Conservation (phyloP, 2,888 invertebrate genomes). For the Dicranocentrus wangi region DNA sequence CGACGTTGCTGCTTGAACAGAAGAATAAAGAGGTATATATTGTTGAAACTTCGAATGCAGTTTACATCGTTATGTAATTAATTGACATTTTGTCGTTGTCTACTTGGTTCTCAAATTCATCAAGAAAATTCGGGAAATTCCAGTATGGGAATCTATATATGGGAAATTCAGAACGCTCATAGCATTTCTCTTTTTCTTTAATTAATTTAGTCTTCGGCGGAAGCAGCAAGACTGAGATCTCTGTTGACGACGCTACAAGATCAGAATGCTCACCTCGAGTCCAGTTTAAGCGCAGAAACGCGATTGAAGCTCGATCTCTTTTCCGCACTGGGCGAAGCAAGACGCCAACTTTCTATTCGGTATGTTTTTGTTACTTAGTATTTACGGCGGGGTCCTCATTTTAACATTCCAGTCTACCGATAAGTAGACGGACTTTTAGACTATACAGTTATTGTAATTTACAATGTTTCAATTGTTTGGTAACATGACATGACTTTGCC, state of each 20-base stretch:
- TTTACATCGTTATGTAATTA: too few species aligned
- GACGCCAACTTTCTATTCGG: conserved; percentile 81
- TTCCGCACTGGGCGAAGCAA: conserved; percentile 96
- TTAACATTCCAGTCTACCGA: background rate
- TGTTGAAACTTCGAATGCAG: too few species aligned
- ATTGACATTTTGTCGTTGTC: too few species aligned
- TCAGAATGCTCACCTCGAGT: conserved; percentile 92
- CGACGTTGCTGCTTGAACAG: conserved; percentile 72
- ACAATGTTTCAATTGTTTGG: too few species aligned
- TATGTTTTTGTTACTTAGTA: conserved; percentile 12
- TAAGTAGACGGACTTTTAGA: background rate
- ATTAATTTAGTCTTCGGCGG: conserved; percentile 75
- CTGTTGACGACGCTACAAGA: conserved; percentile 90
- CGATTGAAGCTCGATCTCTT: conserved; percentile 96
- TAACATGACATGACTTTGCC: too few species aligned
- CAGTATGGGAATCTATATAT: too few species aligned
- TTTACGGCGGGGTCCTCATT: background rate
- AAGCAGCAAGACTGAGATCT: conserved; percentile 85
- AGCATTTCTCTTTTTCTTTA: too few species aligned
- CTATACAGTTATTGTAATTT: too few species aligned
- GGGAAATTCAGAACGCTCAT: too few species aligned
- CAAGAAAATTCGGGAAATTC: too few species aligned
- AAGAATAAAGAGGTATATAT: conserved; percentile 71
- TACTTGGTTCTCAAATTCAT: too few species aligned
- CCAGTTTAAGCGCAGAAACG: conserved; percentile 95